Base-by-base conservation (phyloP, 2,113 vertebrate species). In the Choloepus hoffmanni region DNA sequence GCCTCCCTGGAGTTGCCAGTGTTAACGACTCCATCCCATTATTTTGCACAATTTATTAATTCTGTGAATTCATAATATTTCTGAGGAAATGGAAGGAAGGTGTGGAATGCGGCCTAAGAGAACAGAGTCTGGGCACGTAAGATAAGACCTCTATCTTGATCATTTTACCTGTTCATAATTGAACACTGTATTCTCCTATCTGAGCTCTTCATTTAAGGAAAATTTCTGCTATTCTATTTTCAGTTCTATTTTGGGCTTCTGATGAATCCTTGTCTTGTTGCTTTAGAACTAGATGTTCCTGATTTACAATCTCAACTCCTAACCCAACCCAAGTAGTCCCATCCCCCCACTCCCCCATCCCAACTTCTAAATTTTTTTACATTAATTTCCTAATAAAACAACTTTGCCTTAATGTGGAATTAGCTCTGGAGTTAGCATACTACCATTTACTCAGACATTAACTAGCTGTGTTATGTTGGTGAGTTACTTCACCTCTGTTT, bases 191-290 rank as follows among this genome's bases (percentile, higher is more conserved):
- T 65, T 40, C 33, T 94, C 18, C 30, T 60, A 45, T 6, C 48
- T 43, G 12, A 86, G 84, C 23, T 92, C 48, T 76, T 79, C 65
- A 70, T 30, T 85, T 90, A 85, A 92, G 72, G 5, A 33, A 12
- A 58, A 33, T 85, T 89, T 65, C 45, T 92, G n/a, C 6, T 78
- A n/a, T 83, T 87, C n/a, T 65, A 65, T 87, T 92, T 90, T 83
- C 55, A 43, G 30, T 78, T 70, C 28, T 63, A 12, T 85, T 82
- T 62, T 36, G 78, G 36, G 12, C 53, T 81, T 89, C 78, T 89
- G 26, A 87, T 90, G 50, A 68, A n/a, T 55, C 10, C n/a, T 74
- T 45, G 63, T 68, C 30, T 33, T 84, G 90, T 79, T 90, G 82
- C 33, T 70, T 90, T 93, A 93, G 36, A 30, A 70, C 1, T 81